A percentile compares a stretch with the other conserved stretches of the same genome.
phyloP scores from a whole-genome alignment of 2,888 invertebrate species.

The Drosophila tripunctata region DNA sequence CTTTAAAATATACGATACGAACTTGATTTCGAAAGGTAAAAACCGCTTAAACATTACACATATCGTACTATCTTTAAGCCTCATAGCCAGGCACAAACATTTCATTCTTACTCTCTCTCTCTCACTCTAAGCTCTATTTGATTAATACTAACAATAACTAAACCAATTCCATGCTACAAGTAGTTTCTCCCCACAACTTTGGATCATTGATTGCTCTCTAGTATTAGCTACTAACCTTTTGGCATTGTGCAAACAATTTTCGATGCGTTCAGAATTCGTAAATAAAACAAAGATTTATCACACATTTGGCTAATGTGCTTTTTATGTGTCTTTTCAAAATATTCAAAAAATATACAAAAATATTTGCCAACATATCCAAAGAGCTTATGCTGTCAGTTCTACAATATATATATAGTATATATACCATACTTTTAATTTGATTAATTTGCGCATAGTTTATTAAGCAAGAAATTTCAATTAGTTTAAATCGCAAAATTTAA shows the following conservation, averaged over 20 bases:
- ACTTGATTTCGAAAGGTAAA: slow-evolving; percentile 41
- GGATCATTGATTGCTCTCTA: slow-evolving; percentile 1
- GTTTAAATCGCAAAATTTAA: neutral
- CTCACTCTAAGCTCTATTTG: neutral
- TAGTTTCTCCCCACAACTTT: neutral
- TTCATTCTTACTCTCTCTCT: neutral
- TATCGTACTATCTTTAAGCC: slow-evolving; percentile 1
- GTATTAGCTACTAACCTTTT: slow-evolving; percentile 60
- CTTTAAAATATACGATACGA: neutral
- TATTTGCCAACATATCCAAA: slow-evolving; percentile 39
- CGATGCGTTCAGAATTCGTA: slow-evolving; percentile 16
- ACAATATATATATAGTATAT: slow-evolving; percentile 2
- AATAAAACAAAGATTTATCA: slow-evolving; percentile 45
- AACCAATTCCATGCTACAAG: neutral
- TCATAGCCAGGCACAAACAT: slow-evolving; percentile 17
- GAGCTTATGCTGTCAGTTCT: slow-evolving; percentile 28
- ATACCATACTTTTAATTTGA: slow-evolving; percentile 44
- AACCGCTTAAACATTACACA: neutral
- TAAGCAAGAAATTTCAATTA: slow-evolving; percentile 13
- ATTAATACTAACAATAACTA: neutral
- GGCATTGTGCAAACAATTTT: slow-evolving; percentile 60
- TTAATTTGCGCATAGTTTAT: slow-evolving; percentile 40
- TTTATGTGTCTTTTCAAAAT: slow-evolving; percentile 46
- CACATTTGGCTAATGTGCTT: slow-evolving; percentile 46
- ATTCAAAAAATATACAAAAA: slow-evolving; percentile 24